These are phyloP conservation scores for Naso thynnoides DNA, from an alignment of 2,797 vertebrate genomes.

Conservation along the genomic window DNA sequence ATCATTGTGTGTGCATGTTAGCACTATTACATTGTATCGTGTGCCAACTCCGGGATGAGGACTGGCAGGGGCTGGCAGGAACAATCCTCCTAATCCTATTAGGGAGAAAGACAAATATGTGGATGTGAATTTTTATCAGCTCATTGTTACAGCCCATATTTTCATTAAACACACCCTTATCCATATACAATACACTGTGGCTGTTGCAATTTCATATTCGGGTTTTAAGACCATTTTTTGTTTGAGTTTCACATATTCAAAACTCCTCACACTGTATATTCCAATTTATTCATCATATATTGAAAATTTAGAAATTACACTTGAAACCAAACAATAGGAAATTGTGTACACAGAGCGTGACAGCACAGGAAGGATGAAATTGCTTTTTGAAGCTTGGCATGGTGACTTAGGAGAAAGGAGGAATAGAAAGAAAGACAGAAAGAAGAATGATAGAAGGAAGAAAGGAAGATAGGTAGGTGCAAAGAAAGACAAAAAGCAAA, in stretches of 20 bases:
- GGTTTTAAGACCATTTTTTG: conserved; percentile 22
- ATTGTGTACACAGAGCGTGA: conserved; percentile 56
- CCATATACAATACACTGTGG: conserved; percentile 6
- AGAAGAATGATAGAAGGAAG: neutral
- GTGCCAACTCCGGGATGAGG: conserved; percentile 40
- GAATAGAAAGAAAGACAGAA: neutral
- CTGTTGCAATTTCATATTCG: conserved; percentile 41
- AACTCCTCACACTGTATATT: conserved; percentile 14
- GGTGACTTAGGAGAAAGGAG: conserved; percentile 23
- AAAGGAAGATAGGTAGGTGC: neutral
- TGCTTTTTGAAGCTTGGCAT: conserved; percentile 57
- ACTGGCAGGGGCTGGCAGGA: conserved; percentile 40
- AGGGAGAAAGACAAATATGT: conserved; percentile 65
- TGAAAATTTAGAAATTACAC: conserved; percentile 53
- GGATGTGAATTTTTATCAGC: conserved; percentile 60
- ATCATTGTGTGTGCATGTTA: conserved; percentile 4
- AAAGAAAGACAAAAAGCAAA: neutral
- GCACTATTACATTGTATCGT: conserved; percentile 22
- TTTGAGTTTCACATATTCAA: conserved; percentile 45
- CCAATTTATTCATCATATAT: conserved; percentile 34
- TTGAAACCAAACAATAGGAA: conserved; percentile 57
- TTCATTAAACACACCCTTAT: conserved; percentile 48
- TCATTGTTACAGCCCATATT: conserved; percentile 49
- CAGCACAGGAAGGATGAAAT: conserved; percentile 68
- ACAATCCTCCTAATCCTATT: conserved; percentile 71